Evolutionary conservation across 2,888 invertebrate species (phyloP).

Genomic region (Netelia virgata): DNA sequence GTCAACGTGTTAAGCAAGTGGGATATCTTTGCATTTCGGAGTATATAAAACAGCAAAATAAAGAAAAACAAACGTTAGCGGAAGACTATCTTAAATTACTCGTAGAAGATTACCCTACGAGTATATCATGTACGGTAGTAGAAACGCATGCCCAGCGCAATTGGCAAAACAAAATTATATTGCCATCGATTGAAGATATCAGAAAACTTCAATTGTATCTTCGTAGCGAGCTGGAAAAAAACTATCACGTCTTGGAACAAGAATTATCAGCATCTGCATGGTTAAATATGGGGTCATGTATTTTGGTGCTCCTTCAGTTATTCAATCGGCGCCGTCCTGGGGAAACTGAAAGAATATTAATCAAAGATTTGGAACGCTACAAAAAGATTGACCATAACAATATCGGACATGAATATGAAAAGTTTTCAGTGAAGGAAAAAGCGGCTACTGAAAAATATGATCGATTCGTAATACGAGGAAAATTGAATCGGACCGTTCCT

Average conservation of each 20-base stretch:
- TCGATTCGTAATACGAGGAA: slow-evolving; percentile 54
- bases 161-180: slow-evolving; percentile 38
- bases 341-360: slow-evolving; percentile 56
- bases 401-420: slow-evolving; percentile 15
- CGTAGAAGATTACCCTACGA: slow-evolving; percentile 42
- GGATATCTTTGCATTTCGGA: slow-evolving; percentile 40
- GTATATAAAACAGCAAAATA: slow-evolving; percentile 58
- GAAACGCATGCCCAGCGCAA: slow-evolving; percentile 47
- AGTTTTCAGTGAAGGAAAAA: slow-evolving; percentile 4
- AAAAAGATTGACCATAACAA: slow-evolving; percentile 29
- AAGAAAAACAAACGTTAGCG: slow-evolving; percentile 46
- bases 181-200: slow-evolving; percentile 57
- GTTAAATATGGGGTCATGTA: slow-evolving; percentile 32
- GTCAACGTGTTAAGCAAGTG: slow-evolving; percentile 20
- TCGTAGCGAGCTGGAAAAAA: slow-evolving; percentile 3
- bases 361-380: slow-evolving; percentile 54
- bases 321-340: slow-evolving; percentile 69
- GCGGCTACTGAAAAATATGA: slow-evolving; percentile 7
- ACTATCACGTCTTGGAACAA: slow-evolving; percentile 37
- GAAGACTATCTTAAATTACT: slow-evolving; percentile 63
- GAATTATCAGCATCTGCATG: slow-evolving; percentile 44
- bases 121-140: slow-evolving; percentile 44
- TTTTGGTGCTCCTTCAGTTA: slow-evolving; percentile 49
- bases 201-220: slow-evolving; percentile 35
- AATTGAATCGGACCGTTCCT: slow-evolving; percentile 46